Evolutionary conservation across 2,797 vertebrate genomes (phyloP).

Genomic region (Pipistrellus kuhlii): DNA sequence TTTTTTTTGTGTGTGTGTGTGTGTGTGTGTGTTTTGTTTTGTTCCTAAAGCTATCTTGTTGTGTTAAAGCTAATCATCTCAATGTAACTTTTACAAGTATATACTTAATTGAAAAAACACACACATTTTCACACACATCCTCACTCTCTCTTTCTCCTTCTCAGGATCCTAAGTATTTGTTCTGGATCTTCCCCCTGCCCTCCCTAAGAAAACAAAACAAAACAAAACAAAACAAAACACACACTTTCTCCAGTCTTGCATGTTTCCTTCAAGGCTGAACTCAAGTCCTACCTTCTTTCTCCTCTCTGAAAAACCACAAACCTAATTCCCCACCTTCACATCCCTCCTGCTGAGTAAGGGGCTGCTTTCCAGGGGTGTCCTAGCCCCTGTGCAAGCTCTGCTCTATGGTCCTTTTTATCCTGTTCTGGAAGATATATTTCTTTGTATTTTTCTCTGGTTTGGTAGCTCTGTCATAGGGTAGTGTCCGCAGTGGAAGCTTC

Average conservation of each 20-base stretch:
- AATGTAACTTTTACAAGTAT: slow-evolving; percentile 83
- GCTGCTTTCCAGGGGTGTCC: not conserved
- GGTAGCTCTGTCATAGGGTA: not conserved
- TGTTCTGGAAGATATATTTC: not conserved
- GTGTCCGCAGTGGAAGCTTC: not conserved
- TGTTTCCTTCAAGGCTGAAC: not conserved
- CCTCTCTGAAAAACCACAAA: no score
- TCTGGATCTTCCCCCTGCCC: not conserved
- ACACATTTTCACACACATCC: no score
- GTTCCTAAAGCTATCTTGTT: slow-evolving; percentile 72
- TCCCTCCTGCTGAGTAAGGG: not conserved
- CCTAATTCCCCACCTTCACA: not conserved
- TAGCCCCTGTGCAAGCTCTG: not conserved
- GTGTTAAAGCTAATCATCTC: slow-evolving; percentile 78
- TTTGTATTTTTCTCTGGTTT: not conserved
- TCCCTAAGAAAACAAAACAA: no score
- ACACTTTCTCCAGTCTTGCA: not conserved
- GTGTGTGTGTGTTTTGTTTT: not conserved
- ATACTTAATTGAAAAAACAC: slow-evolving; percentile 86
- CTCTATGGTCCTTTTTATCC: not conserved
- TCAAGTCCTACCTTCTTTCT: no score
- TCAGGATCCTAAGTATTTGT: not conserved
- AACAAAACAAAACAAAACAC: no score
- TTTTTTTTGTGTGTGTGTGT: not conserved
- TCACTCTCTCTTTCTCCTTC: not conserved